Conservation (phyloP, 2,797 vertebrate species). For the Crocodylus rhombifer region DNA sequence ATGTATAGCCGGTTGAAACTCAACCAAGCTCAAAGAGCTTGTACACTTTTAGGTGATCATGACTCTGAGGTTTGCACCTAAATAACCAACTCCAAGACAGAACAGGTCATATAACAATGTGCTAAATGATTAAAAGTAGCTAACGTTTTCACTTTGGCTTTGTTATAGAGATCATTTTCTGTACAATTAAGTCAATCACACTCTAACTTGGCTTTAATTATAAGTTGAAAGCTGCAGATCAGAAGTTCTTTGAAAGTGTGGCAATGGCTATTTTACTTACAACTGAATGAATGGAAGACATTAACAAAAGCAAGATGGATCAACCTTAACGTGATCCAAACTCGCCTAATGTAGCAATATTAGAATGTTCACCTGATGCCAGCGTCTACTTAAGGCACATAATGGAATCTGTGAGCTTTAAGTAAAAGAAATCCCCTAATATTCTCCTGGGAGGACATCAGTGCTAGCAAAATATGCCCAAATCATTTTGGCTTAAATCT, state of each 20-base stretch:
- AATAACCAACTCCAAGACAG: background rate
- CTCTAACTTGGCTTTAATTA: background rate
- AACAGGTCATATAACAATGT: background rate
- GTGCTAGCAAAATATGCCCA: background rate
- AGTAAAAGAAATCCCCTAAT: accelerated
- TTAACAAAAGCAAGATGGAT: background rate
- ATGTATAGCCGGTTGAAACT: background rate
- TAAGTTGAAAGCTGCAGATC: background rate
- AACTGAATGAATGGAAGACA: background rate
- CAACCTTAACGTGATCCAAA: background rate
- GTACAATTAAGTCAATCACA: background rate
- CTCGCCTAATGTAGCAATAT: background rate
- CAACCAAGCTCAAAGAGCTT: background rate
- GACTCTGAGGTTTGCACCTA: background rate
- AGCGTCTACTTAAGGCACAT: background rate
- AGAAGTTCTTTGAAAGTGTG: background rate
- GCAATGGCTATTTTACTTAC: background rate
- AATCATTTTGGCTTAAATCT: background rate
- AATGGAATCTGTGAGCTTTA: background rate
- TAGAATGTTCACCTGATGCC: background rate
- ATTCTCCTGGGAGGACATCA: background rate
- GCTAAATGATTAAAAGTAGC: background rate
- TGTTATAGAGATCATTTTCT: background rate
- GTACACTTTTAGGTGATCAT: accelerated
- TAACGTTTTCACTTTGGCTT: background rate